Conservation (phyloP, 2,888 invertebrate species). For the Horisme vitalbata region DNA sequence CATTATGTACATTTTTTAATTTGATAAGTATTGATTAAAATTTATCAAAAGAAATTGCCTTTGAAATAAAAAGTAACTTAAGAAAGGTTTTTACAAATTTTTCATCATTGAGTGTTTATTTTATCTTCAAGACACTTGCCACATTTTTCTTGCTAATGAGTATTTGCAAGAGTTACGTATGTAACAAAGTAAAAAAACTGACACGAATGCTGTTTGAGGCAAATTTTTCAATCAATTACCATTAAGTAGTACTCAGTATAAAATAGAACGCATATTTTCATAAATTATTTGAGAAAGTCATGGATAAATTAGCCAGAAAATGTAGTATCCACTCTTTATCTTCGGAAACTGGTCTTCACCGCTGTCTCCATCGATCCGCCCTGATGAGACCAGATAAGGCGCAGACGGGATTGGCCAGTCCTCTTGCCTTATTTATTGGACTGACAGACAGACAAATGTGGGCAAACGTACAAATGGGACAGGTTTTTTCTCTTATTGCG, state of each 20-base stretch:
- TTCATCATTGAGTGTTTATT: too few species aligned
- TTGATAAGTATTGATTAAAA: too few species aligned
- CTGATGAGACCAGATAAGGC: conserved; percentile 75
- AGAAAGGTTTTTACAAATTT: too few species aligned
- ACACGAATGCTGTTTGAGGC: neutral
- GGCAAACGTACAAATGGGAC: conserved; percentile 62
- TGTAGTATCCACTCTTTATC: conserved; percentile 51
- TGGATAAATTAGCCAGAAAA: too few species aligned
- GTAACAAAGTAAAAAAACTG: neutral
- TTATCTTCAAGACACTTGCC: too few species aligned
- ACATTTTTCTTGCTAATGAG: too few species aligned
- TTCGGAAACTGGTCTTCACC: conserved; percentile 35
- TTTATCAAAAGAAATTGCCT: too few species aligned
- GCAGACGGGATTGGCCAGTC: conserved; percentile 72
- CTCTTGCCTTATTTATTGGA: conserved; percentile 76
- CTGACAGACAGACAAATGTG: conserved; percentile 76
- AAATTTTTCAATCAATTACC: neutral
- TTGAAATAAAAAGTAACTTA: too few species aligned
- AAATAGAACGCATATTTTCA: neutral
- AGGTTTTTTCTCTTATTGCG: conserved; percentile 63
- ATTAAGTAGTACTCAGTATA: too few species aligned
- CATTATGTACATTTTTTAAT: too few species aligned
- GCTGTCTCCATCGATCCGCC: conserved; percentile 66
- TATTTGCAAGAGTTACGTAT: too few species aligned
- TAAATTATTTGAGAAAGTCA: conserved; percentile 1